A percentile compares a stretch with the other conserved stretches of the same genome.
Evolutionary conservation across 2,113 vertebrate genomes (phyloP).

Genomic region (Ardeotis arabs): DNA sequence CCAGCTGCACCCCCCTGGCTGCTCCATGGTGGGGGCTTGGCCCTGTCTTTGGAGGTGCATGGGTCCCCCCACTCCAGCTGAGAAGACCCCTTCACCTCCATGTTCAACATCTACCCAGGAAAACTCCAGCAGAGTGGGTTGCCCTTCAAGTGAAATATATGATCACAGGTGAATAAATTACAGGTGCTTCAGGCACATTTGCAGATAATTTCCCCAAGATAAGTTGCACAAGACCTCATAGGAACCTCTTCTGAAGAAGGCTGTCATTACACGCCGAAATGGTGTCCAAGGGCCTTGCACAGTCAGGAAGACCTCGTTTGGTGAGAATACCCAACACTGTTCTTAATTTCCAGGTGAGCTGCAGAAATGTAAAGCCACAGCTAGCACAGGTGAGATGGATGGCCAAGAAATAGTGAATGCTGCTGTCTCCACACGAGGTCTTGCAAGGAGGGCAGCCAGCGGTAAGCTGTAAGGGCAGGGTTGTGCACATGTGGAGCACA

Average conservation of each 20-base stretch:
- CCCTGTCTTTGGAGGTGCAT: background rate
- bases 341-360: background rate
- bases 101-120: background rate
- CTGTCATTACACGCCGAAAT: too few relatives aligned
- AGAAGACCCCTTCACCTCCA: background rate
- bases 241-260: background rate
- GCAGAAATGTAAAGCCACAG: background rate
- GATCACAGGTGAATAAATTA: background rate
- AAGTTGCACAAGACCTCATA: background rate
- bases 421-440: background rate
- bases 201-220: background rate
- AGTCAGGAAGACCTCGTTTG: background rate
- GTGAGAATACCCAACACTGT: accelerated
- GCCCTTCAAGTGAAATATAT: background rate
- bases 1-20: background rate
- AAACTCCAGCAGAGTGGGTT: accelerated
- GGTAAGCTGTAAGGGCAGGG: too few relatives aligned
- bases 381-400: background rate
- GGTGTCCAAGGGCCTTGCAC: background rate
- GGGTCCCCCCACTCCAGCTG: background rate
- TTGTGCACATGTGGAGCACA: accelerated
- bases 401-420: background rate
- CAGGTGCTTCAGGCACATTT: background rate
- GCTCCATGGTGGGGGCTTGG: background rate
- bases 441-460: accelerated